A percentile compares a stretch with the other conserved stretches of the same genome.
Evolutionary conservation across 2,113 vertebrate genomes (phyloP).

Genomic region (Pavo muticus): DNA sequence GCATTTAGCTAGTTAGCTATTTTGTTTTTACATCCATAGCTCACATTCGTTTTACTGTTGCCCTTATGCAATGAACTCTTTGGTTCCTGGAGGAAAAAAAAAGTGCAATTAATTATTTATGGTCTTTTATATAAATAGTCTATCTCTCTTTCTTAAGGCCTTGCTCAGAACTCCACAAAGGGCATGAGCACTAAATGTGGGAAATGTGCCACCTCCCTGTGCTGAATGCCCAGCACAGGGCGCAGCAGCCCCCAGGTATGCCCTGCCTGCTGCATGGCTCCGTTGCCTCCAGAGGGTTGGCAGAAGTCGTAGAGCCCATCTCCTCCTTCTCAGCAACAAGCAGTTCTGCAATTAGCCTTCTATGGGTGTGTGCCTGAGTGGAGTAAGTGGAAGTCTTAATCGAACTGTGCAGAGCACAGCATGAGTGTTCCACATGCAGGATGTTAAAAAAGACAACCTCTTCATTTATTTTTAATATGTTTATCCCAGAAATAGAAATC

Average conservation of each 20-base stretch:
- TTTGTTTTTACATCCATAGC: neutral
- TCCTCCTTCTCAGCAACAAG: neutral
- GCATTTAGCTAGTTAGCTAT: neutral
- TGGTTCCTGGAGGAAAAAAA: neutral
- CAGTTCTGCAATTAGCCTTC: neutral
- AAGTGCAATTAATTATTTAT: neutral
- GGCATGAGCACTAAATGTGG: neutral
- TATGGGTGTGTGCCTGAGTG: fast-evolving
- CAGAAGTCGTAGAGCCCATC: fast-evolving
- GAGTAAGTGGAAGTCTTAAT: neutral
- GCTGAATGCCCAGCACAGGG: neutral
- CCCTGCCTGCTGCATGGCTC: neutral
- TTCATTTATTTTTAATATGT: conserved; percentile 45
- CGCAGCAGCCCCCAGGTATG: neutral
- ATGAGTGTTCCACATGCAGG: neutral
- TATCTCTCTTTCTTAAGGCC: neutral
- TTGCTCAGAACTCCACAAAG: neutral
- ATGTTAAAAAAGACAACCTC: neutral
- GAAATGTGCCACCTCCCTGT: neutral
- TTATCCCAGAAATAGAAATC: conserved; percentile 47
- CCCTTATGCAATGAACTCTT: neutral
- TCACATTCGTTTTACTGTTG: neutral
- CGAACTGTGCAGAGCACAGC: neutral
- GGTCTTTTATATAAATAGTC: neutral
- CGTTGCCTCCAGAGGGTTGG: neutral